Evolutionary conservation across 1,140 invertebrate species (phyloP), one percentile per base, ranked within the genome.

Genomic region (Heterodera schachtii): DNA sequence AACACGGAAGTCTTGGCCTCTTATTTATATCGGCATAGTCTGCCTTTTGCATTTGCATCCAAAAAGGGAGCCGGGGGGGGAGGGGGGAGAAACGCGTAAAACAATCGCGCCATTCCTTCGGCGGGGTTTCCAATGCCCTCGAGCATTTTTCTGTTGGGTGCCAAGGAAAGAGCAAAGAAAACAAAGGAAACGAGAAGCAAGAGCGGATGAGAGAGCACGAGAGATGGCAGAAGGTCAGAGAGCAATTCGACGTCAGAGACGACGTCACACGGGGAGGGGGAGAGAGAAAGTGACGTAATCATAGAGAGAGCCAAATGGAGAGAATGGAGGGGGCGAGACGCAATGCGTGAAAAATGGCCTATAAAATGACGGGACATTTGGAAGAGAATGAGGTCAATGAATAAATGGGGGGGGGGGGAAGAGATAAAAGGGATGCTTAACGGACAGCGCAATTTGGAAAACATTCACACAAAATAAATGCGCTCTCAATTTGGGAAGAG

Each of bases 131-230:
- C 9, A 71, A 46, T 46, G 69, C 5, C 69, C 31, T 41, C 69
- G 69, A n/a, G 69, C n/a, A 71, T 19, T 43, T 70, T 70, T 69
- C 8, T 70, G 67, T 70, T 21, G 11, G 69, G 21, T 71, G 31
- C 57, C 13, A 60, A 60, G 57, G 19, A 60, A 60, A 19, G 9
- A 60, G 57, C 57, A 60, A 13, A 60, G 57, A 60, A 19, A 4
- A 60, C 16, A 60, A 60, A 60, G 16, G 57, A 16, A 31, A n/a
- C 31, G 69, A 46, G 69, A 71, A 31, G 31, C 69, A 11, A 8
- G 69, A 31, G 21, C 31, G 31, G 9, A 31, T 9, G 44, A 46
- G 69, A 71, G 69, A 71, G 21, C 4, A 21, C 69, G 9, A 71
- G 44, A 71, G 21, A 60, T 60, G 57, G 13, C 16, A 5, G 0